A percentile compares a stretch with the other conserved stretches of the same genome.
These are phyloP conservation scores for Peromyscus aztecus DNA, from an alignment of 2,797 vertebrate species.

Conservation along the genomic window DNA sequence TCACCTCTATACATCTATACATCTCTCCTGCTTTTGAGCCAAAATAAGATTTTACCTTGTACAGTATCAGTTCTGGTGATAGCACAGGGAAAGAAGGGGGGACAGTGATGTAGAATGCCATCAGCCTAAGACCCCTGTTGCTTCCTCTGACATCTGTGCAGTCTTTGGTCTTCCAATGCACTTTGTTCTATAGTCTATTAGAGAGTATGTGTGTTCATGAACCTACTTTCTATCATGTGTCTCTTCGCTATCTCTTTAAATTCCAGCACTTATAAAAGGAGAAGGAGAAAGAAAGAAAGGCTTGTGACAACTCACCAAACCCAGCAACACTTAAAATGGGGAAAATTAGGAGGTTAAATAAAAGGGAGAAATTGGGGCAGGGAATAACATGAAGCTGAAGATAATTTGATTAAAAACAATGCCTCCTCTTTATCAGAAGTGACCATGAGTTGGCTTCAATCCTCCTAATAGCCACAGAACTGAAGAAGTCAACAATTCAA, in stretches of 20 bases:
- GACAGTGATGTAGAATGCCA: not conserved
- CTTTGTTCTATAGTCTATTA: not conserved
- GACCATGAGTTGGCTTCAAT: not conserved
- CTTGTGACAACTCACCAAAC: not conserved
- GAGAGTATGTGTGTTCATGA: not conserved
- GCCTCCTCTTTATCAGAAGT: not conserved
- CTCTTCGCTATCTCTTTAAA: not conserved
- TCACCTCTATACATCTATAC: not conserved
- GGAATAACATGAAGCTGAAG: not conserved
- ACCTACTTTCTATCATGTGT: not conserved
- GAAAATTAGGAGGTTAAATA: not conserved
- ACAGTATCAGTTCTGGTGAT: not conserved
- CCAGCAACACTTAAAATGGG: not conserved
- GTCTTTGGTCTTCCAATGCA: not conserved
- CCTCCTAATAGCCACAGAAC: not conserved
- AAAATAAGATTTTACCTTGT: not conserved
- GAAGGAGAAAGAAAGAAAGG: not conserved
- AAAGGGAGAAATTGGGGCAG: not conserved
- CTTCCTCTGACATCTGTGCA: not conserved
- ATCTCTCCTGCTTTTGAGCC: no score
- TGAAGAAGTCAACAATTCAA: not conserved
- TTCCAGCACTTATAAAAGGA: not conserved
- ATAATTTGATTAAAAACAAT: not conserved
- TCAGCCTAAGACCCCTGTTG: rapidly evolving
- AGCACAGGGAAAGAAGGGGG: not conserved